phyloP scores from a whole-genome alignment of 2,888 invertebrate species.

The Mystacides longicornis region DNA sequence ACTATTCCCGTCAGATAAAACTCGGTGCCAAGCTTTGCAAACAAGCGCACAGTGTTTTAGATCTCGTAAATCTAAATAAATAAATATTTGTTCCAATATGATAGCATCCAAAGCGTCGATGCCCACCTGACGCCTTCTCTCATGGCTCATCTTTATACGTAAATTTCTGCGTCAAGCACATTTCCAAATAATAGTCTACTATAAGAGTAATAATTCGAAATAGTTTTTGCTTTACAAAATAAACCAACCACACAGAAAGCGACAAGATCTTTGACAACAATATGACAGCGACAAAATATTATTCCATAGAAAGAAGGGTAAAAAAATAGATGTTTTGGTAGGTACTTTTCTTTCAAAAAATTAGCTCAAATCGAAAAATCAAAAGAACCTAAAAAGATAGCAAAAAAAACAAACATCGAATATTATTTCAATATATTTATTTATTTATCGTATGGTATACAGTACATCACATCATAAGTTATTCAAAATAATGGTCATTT shows the following conservation, averaged over 20 bases:
- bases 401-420: too few species aligned
- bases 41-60: conserved; percentile 84
- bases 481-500: too few species aligned
- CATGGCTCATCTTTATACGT: conserved; percentile 18
- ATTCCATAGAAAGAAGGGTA: neutral
- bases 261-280: neutral
- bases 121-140: conserved; percentile 48
- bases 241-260: neutral
- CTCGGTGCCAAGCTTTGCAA: conserved; percentile 88
- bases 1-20: conserved; percentile 87
- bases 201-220: neutral
- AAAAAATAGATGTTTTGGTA: too few species aligned
- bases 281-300: too few species aligned
- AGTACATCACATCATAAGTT: too few species aligned
- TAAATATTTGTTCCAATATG: conserved; percentile 85
- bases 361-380: too few species aligned
- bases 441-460: too few species aligned
- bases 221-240: too few species aligned
- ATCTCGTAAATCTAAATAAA: conserved; percentile 80
- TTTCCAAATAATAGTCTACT: conserved; percentile 2
- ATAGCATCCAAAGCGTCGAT: conserved; percentile 65
- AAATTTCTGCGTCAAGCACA: neutral
- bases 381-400: too few species aligned
- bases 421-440: too few species aligned
- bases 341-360: too few species aligned